Evolutionary conservation across 2,113 vertebrate species (phyloP).

Genomic region (Carlito syrichta): DNA sequence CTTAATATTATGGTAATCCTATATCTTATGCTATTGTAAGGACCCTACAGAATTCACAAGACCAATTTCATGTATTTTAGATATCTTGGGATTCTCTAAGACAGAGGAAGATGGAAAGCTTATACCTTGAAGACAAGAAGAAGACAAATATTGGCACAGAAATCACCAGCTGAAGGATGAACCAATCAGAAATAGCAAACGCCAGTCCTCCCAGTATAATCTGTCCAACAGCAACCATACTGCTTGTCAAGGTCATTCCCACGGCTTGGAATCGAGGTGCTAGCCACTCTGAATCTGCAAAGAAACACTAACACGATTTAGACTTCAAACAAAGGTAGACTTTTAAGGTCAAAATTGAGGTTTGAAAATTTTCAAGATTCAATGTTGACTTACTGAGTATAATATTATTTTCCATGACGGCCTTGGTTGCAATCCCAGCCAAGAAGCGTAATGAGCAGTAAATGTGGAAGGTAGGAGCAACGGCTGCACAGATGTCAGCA

Average conservation of each 20-base stretch:
- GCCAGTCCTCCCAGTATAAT: not conserved
- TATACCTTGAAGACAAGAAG: not conserved
- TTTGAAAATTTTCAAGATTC: not conserved
- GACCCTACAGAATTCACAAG: too few relatives aligned
- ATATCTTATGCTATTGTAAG: too few relatives aligned
- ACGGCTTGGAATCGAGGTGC: slow-evolving; percentile 62
- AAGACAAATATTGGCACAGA: not conserved
- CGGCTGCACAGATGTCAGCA: slow-evolving; percentile 68
- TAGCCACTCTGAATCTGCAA: slow-evolving; percentile 81
- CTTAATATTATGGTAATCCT: not conserved
- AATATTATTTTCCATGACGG: slow-evolving; percentile 72
- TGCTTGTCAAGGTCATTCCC: slow-evolving; percentile 53
- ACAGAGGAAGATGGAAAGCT: not conserved
- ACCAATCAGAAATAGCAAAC: not conserved
- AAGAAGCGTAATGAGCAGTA: slow-evolving; percentile 80
- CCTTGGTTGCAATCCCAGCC: slow-evolving; percentile 67
- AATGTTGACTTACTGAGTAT: slow-evolving; percentile 77
- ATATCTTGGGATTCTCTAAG: not conserved
- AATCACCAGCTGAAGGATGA: not conserved
- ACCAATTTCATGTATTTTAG: not conserved
- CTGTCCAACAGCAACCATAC: slow-evolving; percentile 35
- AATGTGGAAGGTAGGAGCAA: slow-evolving; percentile 69
- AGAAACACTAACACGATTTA: not conserved
- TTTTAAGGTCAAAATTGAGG: not conserved
- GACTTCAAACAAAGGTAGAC: not conserved